Evolutionary conservation across 2,113 vertebrate genomes (phyloP), one percentile per base, ranked within the genome.

Genomic region (Nicator chloris): DNA sequence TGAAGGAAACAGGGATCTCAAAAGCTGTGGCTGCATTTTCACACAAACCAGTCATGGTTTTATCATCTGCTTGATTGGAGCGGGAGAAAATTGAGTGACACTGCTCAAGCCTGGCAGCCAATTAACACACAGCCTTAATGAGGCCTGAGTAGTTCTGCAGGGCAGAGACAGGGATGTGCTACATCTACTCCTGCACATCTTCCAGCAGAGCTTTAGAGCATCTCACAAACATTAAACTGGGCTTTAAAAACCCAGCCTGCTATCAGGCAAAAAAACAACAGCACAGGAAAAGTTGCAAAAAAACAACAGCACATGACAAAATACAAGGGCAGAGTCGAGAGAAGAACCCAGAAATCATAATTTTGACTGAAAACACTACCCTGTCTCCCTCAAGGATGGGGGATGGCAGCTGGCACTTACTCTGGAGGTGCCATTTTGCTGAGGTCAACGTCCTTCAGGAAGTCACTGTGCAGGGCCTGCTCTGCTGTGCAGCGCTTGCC

Each of bases 341-440:
- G 15, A 16, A 66, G 5, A 68, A 9, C 47, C 7, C 49, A 87
- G 27, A 82, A 92, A 73, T 22, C 4, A 0, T 1, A 11, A 65
- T 50, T 90, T 50, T 35, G 35, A 47, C 68, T 27, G 26, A 7
- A 37, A 49, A 45, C 8, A 2, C 1, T 3, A 3, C 33, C 39
- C 26, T 5, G 14, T 28, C 54, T 88, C 47, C 44, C n/a, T n/a
- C n/a, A n/a, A n/a, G n/a, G n/a, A 75, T 0, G 7, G 45, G 21
- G 11, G 54, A 11, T 4, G 63, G 33, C 70, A 92, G 65, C 51
- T 60, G 89, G 60, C 39, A 98, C 99, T 99, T 96, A 99, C 99
- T 99, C 99, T 84, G 99, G 99, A 45, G 99, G 99, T 37, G 99
- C 98, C 99, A 99, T 99, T 97, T 98, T 99, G 98, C 98, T 98